Evolutionary conservation across 2,888 invertebrate genomes (phyloP).

Genomic region (Notodromas monacha): DNA sequence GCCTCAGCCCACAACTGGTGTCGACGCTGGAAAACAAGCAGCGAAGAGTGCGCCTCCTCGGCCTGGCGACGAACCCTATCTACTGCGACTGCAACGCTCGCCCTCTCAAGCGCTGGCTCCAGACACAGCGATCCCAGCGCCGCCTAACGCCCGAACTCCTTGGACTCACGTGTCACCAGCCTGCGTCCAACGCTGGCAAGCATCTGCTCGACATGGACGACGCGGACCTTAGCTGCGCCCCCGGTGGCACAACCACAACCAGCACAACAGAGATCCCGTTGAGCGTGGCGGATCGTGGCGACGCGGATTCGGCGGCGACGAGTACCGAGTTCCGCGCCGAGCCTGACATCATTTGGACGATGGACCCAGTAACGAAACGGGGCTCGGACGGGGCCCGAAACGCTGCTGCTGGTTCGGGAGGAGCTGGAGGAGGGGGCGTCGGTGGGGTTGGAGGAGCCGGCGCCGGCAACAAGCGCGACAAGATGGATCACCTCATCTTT

Average conservation of each 20-base stretch:
- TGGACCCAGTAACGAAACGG: slow-evolving; percentile 16
- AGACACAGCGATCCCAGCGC: slow-evolving; percentile 9
- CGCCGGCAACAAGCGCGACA: slow-evolving; percentile 27
- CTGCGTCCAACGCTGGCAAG: slow-evolving; percentile 31
- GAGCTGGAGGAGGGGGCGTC: too few relatives aligned
- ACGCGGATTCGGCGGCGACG: slow-evolving; percentile 20
- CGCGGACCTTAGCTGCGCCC: slow-evolving; percentile 41
- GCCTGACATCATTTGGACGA: slow-evolving; percentile 66
- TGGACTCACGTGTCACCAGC: slow-evolving; percentile 25
- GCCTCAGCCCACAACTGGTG: slow-evolving; percentile 39
- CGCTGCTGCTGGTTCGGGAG: slow-evolving; percentile 7
- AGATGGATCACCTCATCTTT: slow-evolving; percentile 69
- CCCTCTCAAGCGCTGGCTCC: slow-evolving; percentile 40
- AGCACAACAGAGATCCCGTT: slow-evolving; percentile 15
- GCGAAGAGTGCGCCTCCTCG: slow-evolving; percentile 34
- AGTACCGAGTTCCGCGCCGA: slow-evolving; percentile 35
- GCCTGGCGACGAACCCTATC: slow-evolving; percentile 43
- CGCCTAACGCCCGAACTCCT: neutral
- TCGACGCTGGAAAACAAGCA: slow-evolving; percentile 46
- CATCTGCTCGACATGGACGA: slow-evolving; percentile 39
- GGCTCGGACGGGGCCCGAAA: slow-evolving; percentile 7
- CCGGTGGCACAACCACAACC: slow-evolving; percentile 12
- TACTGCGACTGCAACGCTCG: slow-evolving; percentile 51
- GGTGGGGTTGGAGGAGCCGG: slow-evolving; percentile 8
- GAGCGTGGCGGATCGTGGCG: slow-evolving; percentile 13